phyloP scores from a whole-genome alignment of 2,888 invertebrate species.

The Mesorhabditis spiculigera region DNA sequence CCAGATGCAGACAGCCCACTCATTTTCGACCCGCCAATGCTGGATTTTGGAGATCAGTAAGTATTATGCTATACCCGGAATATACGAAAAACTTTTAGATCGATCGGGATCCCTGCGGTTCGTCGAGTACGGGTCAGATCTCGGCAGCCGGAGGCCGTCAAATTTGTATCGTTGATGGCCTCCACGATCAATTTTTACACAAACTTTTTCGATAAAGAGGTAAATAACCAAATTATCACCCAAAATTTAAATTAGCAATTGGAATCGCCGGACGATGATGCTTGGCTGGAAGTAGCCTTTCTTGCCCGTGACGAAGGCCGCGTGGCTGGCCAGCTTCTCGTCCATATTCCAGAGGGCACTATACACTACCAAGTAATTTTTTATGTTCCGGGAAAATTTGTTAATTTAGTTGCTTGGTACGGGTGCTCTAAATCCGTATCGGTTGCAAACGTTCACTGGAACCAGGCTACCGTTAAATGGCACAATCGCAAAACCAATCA shows the following conservation, averaged over 20 bases:
- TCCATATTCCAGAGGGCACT: slow-evolving; percentile 89
- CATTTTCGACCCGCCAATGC: slow-evolving; percentile 33
- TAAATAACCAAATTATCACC: slow-evolving; percentile 13
- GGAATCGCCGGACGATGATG: slow-evolving; percentile 79
- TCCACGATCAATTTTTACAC: slow-evolving; percentile 32
- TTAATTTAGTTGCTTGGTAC: slow-evolving; percentile 63
- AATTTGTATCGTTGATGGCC: slow-evolving; percentile 29
- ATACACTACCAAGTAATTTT: slow-evolving; percentile 75
- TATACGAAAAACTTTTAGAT: slow-evolving; percentile 16
- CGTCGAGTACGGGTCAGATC: slow-evolving; percentile 26
- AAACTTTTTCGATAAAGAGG: slow-evolving; percentile 25
- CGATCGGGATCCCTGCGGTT: slow-evolving; percentile 28
- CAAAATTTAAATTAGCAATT: slow-evolving; percentile 68
- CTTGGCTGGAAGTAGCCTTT: slow-evolving; percentile 91
- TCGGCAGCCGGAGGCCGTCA: slow-evolving; percentile 18
- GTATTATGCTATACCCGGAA: slow-evolving; percentile 4
- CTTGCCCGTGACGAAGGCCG: slow-evolving; percentile 85
- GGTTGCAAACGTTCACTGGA: slow-evolving; percentile 83
- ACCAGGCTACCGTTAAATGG: slow-evolving; percentile 87
- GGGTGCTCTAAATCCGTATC: slow-evolving; percentile 84
- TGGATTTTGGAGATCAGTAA: slow-evolving; percentile 40
- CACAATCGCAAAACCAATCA: slow-evolving; percentile 68
- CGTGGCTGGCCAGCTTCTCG: slow-evolving; percentile 80
- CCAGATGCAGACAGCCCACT: slow-evolving; percentile 18
- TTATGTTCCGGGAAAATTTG: too few relatives aligned